Evolutionary conservation across 2,797 vertebrate genomes (phyloP), one percentile per base, ranked within the genome.

Genomic region (Mormyrops attenuatus): DNA sequence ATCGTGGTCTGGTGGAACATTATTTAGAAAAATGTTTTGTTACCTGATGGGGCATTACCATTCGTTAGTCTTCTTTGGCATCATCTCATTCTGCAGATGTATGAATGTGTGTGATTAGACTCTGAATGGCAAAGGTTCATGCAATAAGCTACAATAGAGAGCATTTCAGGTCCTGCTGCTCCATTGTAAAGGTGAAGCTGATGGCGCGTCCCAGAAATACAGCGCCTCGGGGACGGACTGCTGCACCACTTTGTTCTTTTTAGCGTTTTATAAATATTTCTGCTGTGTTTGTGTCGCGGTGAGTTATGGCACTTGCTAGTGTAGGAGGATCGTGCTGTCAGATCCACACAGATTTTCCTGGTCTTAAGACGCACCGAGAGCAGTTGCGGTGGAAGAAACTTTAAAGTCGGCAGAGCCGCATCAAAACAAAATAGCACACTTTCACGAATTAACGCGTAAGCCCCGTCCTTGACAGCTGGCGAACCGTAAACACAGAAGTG

Each of bases 171-270:
- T 49, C 89, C 90, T 88, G 52, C 66, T 47, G 86, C 84, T 89
- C 82, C 90, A 90, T 85, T 1, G 86, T 90, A 84, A 90, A 89
- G 90, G 88, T 89, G 89, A 85, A 90, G 89, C 88, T 89, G 89
- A 92, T 88, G 88, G 84, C 89, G 93, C 90, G 94, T 95, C 95
- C 95, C 95, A 96, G 95, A 93, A 96, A 94, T 41, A 90, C 88
- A 92, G 7, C 93, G 95, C 95, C 95, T 94, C 88, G 82, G 95
- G 95, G 95, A 96, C 95, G 95, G 95, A 96, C 91, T 91, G 93
- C 92, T 96, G 95, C 93, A 4, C 15, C 34, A 44, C 38, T 41
- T 17, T 96, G 96, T 91, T 96, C 93, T 96, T 96, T 95, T 90
- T 69, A 55, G 50, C 60, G 30, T 94, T 94, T 82, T 94, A 95